Conservation (phyloP, 2,113 vertebrate genomes). For the Climacteris rufus region DNA sequence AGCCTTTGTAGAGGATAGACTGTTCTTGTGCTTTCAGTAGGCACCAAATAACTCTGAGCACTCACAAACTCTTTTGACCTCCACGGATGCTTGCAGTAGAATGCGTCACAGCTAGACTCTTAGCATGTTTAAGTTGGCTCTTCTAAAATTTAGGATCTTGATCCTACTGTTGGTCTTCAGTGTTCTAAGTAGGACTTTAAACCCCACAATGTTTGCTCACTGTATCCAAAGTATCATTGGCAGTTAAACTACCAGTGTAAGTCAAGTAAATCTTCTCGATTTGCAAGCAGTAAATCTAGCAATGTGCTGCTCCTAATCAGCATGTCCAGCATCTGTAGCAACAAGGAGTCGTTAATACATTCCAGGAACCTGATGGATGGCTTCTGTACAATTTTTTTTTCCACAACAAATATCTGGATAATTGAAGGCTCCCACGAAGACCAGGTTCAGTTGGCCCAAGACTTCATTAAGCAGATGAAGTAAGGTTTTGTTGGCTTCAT, state of each 20-base stretch:
- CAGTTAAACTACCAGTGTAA: background rate
- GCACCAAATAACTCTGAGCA: background rate
- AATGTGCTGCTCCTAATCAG: background rate
- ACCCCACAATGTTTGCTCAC: background rate
- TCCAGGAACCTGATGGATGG: background rate
- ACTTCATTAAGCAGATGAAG: background rate
- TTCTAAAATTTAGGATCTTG: background rate
- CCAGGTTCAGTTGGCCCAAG: background rate
- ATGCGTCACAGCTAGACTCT: background rate
- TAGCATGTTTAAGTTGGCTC: background rate
- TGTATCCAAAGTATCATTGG: background rate
- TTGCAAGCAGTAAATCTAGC: background rate
- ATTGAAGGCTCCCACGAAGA: background rate
- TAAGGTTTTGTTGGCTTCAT: background rate
- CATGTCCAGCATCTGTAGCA: background rate
- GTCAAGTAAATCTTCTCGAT: background rate
- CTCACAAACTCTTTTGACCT: background rate
- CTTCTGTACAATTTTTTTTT: background rate
- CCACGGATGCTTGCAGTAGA: background rate
- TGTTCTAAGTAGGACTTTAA: background rate
- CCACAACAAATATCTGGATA: background rate
- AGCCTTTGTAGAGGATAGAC: background rate
- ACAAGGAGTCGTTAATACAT: background rate
- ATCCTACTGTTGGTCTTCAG: background rate
- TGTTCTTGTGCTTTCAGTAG: background rate